Percentiles rank a stretch among this genome's conserved stretches.
Evolutionary conservation across 1,140 invertebrate species (phyloP).

Genomic region (Orchestia grillus): DNA sequence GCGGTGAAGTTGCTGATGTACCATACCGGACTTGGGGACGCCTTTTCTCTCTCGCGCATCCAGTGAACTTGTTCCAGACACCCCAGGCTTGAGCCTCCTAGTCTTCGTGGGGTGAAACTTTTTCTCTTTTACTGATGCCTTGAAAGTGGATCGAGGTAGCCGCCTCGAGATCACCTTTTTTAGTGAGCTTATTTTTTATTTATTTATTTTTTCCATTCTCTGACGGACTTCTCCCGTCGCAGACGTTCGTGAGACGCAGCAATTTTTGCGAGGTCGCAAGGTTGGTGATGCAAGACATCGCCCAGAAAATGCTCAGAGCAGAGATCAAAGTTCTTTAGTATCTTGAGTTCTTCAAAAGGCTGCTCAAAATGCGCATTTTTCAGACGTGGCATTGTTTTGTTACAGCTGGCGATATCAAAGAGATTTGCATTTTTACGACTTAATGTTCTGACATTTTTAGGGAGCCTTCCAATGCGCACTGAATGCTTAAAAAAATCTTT

Average conservation of each 20-base stretch:
- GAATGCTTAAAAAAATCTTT: background rate
- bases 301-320: background rate
- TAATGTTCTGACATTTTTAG: background rate
- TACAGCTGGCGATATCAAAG: background rate
- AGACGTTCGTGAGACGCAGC: background rate
- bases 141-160: conserved; percentile 6
- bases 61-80: background rate
- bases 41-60: background rate
- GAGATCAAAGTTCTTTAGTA: background rate
- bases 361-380: background rate
- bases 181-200: background rate
- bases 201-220: background rate
- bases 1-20: background rate
- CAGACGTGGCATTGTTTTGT: background rate
- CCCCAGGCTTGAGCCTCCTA: background rate
- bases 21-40: background rate
- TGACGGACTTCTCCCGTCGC: background rate
- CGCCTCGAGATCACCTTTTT: background rate
- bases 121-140: background rate
- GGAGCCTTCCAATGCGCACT: background rate
- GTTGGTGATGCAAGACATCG: background rate
- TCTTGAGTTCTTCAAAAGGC: too few species aligned
- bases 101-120: background rate
- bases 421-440: background rate
- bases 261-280: background rate